These are phyloP conservation scores for Lanius ludovicianus DNA, from an alignment of 2,113 vertebrate species.

Conservation along the genomic window DNA sequence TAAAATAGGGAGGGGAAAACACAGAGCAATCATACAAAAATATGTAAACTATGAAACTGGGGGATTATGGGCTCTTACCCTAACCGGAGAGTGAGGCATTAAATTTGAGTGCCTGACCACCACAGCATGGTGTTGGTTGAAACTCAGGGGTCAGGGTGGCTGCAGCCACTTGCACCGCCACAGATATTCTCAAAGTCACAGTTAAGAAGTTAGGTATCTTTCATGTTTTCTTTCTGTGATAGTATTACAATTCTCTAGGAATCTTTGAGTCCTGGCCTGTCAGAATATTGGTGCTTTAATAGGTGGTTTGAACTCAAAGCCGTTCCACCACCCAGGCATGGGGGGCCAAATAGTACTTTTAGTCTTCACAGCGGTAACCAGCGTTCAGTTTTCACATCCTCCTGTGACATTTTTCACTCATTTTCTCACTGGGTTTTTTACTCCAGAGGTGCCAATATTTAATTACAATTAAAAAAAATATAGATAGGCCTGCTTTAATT, in stretches of 20 bases:
- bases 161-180: too few species aligned
- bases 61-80: too few species aligned
- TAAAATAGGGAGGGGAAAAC: too few species aligned
- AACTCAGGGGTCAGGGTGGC: too few species aligned
- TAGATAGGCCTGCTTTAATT: background rate
- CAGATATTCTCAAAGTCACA: background rate
- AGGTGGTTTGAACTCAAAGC: background rate
- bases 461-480: rapidly evolving
- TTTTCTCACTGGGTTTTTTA: background rate
- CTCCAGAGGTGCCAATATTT: background rate
- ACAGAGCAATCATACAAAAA: too few species aligned
- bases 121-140: too few species aligned
- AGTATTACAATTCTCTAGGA: background rate
- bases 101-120: too few species aligned
- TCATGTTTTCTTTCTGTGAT: background rate
- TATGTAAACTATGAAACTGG: too few species aligned
- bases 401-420: background rate
- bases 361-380: background rate
- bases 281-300: background rate
- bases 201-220: background rate
- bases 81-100: too few species aligned
- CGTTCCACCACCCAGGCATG: background rate
- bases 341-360: background rate
- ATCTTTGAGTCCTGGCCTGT: background rate
- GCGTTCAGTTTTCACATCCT: background rate